Evolutionary conservation across 30 jellyfish, hydroid and myxozoan species (phyloP).

Genomic region (Aurelia sp.): DNA sequence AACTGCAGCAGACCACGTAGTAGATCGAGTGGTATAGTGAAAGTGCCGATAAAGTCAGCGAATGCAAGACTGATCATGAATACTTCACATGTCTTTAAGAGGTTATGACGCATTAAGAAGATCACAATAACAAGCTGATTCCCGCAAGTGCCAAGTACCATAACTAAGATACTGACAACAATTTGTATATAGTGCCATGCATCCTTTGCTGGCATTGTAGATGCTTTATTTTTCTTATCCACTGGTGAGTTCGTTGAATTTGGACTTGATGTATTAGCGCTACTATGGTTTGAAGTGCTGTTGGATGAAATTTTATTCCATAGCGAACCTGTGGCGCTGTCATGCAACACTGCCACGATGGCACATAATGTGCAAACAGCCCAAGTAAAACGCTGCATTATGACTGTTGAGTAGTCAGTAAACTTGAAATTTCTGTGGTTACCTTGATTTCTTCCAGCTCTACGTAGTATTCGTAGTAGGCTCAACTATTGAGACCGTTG

Average conservation of each 20-base stretch:
- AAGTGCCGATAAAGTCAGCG: conserved; percentile 90
- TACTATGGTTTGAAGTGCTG: too few relatives aligned
- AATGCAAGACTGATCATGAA: conserved; percentile 91
- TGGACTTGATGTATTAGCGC: too few relatives aligned
- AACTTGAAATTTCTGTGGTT: too few relatives aligned
- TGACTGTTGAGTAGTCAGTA: too few relatives aligned
- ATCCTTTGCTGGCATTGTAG: background rate
- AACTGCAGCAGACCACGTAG: conserved; percentile 45
- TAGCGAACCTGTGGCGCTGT: too few relatives aligned
- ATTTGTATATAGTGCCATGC: conserved; percentile 11
- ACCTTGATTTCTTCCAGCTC: too few relatives aligned
- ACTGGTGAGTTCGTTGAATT: background rate
- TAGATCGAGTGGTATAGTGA: conserved; percentile 61
- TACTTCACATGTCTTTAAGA: conserved; percentile 84
- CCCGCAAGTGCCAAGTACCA: conserved; percentile 79
- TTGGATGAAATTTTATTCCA: too few relatives aligned
- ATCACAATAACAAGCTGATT: conserved; percentile 71
- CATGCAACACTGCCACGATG: too few relatives aligned
- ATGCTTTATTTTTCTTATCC: background rate
- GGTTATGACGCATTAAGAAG: conserved; percentile 65
- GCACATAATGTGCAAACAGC: too few relatives aligned
- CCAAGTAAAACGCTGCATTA: too few relatives aligned
- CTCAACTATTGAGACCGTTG: too few relatives aligned
- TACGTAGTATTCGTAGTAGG: too few relatives aligned
- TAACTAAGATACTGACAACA: conserved; percentile 52